Base-by-base conservation (phyloP, 2,113 vertebrate species). In the Embiotoca jacksoni region DNA sequence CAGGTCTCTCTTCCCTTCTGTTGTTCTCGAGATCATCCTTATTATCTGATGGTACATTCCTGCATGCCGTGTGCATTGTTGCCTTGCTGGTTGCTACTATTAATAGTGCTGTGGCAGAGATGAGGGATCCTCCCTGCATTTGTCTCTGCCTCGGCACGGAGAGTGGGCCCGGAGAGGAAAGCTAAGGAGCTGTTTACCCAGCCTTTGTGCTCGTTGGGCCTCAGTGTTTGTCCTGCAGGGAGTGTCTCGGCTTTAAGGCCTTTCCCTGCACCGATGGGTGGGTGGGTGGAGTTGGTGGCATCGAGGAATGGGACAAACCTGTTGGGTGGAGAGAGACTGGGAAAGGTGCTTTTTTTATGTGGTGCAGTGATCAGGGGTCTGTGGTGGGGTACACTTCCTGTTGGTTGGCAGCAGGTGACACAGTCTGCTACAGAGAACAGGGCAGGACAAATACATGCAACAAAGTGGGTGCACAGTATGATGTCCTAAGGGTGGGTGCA, bases 151-250 rank as follows among this genome's bases (percentile, higher is more conserved):
- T 83, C 82, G 2, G 71, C 5, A 36, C 1, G 54, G 84, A 89
- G 75, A 87, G 84, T 78, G 87, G 85, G 83, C 81, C 84, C 50
- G 1, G 41, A 84, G 83, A 86, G 84, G 81, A 72, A 75, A 79
- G 80, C 75, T n/a, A 60, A 81, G 77, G 81, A 89, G 81, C 79
- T 94, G 88, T 95, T 95, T 95, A 88, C 90, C 86, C 84, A 92
- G 89, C 88, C 84, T 93, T 94, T 92, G 91, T 94, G 84, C 72
- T 83, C 41, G 0, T 32, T 82, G 32, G 88, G 89, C 85, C 83
- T 69, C 87, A 73, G 52, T 94, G 90, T 95, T 94, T 94, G 92
- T 88, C 86, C 83, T 89, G 81, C 81, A 91, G 92, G 91, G 92
- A 92, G 94, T 92, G 92, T 81, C 88, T 77, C 70, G 67, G 86